Conservation (phyloP, 2,797 vertebrate genomes). For the Hyperoplus immaculatus region DNA sequence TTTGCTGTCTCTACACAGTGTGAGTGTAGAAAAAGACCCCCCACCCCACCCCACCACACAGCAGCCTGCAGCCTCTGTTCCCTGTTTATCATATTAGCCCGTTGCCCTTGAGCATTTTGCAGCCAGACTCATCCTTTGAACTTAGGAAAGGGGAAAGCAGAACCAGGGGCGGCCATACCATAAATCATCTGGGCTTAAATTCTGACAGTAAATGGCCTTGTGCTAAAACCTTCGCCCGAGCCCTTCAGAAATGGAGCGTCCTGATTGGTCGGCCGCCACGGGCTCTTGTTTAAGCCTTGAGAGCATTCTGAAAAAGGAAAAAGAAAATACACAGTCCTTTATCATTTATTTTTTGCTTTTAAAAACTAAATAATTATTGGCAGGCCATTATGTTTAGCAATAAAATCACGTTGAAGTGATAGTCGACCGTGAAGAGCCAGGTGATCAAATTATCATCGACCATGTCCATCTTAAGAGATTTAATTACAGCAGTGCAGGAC, state of each 20-base stretch:
- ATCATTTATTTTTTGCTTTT: conserved; percentile 4
- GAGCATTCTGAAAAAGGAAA: conserved; percentile 21
- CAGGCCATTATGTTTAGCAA: conserved; percentile 22
- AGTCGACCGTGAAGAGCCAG: conserved; percentile 19
- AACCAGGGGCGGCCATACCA: conserved; percentile 50
- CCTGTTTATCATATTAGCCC: conserved; percentile 80
- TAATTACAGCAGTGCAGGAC: conserved; percentile 60
- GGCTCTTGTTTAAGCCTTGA: conserved; percentile 6
- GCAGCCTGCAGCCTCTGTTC: conserved; percentile 61
- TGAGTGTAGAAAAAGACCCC: conserved; percentile 43
- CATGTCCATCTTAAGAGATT: conserved; percentile 53
- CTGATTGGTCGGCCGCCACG: conserved; percentile 40
- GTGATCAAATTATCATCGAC: conserved; percentile 50
- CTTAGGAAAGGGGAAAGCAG: conserved; percentile 56
- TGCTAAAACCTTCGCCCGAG: conserved; percentile 51
- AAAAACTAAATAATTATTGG: conserved; percentile 33
- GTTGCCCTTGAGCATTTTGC: conserved; percentile 74
- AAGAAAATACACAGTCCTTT: neutral
- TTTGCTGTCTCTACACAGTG: conserved; percentile 22
- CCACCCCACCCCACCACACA: neutral
- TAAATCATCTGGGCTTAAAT: conserved; percentile 75
- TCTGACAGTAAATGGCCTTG: conserved; percentile 68
- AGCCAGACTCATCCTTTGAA: conserved; percentile 76
- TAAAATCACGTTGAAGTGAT: conserved; percentile 25
- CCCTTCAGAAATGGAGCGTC: conserved; percentile 29